Percentiles rank a stretch among this genome's conserved stretches.
Evolutionary conservation across 1,140 invertebrate species (phyloP).

Genomic region (Drosophila sechellia): DNA sequence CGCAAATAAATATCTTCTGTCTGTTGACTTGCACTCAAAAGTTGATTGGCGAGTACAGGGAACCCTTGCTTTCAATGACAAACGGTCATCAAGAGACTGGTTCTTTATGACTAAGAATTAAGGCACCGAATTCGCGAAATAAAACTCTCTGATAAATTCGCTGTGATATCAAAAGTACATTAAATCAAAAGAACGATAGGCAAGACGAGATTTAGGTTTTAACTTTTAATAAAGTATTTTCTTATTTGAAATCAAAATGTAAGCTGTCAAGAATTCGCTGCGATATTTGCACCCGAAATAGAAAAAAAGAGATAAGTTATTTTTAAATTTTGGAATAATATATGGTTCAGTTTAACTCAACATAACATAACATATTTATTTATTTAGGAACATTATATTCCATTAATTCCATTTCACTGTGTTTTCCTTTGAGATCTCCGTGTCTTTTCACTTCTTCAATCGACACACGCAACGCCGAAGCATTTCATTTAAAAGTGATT

Average conservation of each 20-base stretch:
- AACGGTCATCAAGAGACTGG: conserved; percentile 12
- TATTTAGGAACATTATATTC: background rate
- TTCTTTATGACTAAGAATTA: background rate
- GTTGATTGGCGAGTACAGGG: conserved; percentile 40
- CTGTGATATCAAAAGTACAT: background rate
- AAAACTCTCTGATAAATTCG: conserved; percentile 7
- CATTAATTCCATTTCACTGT: background rate
- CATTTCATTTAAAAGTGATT: conserved; percentile 68
- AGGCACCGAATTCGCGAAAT: background rate
- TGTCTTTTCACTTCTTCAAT: conserved; percentile 60
- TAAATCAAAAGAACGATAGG: background rate
- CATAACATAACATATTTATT: too few species aligned
- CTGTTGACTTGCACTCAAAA: conserved; percentile 62
- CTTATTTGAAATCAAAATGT: too few species aligned
- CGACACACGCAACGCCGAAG: conserved; percentile 49
- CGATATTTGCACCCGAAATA: too few species aligned
- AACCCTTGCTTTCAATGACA: conserved; percentile 31
- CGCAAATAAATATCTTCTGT: conserved; percentile 35
- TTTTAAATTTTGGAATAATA: background rate
- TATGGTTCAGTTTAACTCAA: too few species aligned
- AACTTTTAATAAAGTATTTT: background rate
- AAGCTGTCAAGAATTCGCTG: too few species aligned
- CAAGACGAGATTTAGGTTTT: too few species aligned
- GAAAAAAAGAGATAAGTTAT: too few species aligned
- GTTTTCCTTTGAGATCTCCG: conserved; percentile 5